These are phyloP conservation scores for Anas acuta DNA, from an alignment of 2,797 vertebrate species.

Conservation along the genomic window DNA sequence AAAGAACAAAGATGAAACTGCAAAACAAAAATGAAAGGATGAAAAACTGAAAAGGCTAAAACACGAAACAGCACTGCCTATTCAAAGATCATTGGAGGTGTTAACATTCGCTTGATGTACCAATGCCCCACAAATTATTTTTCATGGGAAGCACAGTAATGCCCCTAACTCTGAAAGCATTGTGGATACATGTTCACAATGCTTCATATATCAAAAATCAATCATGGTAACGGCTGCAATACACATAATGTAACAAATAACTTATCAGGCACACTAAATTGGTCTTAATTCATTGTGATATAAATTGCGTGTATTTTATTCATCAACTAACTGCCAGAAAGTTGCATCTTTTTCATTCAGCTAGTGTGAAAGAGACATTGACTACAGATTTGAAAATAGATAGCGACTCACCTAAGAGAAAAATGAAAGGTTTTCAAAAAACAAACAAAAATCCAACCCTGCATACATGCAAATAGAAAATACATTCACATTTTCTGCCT, in stretches of 20 bases:
- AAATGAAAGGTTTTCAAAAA: background rate
- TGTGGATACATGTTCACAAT: background rate
- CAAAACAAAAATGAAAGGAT: background rate
- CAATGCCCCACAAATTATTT: background rate
- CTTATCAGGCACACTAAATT: background rate
- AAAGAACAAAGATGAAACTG: background rate
- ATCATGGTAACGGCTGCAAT: background rate
- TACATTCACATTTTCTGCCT: background rate
- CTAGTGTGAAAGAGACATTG: background rate
- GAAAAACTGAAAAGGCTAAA: background rate
- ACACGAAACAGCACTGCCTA: background rate
- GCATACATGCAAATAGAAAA: background rate
- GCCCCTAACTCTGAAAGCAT: background rate
- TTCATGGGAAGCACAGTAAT: background rate
- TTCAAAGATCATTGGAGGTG: background rate
- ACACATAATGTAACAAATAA: background rate
- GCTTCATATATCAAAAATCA: background rate
- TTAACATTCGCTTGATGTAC: background rate
- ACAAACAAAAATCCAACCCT: background rate
- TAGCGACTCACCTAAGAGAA: background rate
- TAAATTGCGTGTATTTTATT: background rate
- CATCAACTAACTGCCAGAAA: background rate
- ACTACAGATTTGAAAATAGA: background rate
- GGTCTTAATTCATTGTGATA: background rate
- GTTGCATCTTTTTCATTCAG: background rate